Evolutionary conservation across 2,888 invertebrate species (phyloP).

Genomic region (Parnassius glacialis): DNA sequence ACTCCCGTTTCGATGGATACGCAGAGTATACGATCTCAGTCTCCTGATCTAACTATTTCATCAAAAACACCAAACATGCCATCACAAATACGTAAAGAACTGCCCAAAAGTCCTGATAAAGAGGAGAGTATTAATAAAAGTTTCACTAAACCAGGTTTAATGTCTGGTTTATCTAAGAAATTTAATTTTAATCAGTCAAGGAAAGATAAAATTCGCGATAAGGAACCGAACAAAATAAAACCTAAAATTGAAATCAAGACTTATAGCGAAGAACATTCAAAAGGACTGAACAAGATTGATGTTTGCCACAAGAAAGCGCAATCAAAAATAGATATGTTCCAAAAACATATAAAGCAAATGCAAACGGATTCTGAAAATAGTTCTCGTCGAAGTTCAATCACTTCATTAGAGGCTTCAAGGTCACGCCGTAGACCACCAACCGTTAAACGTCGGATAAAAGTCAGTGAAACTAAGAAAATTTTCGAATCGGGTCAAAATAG

Average conservation of each 20-base stretch:
- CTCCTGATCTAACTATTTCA: constrained; percentile 32
- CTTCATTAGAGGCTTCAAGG: constrained; percentile 49
- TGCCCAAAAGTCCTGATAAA: constrained; percentile 32
- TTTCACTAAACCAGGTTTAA: constrained; percentile 52
- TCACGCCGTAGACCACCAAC: constrained; percentile 22
- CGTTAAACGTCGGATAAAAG: constrained; percentile 37
- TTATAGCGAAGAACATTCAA: constrained; percentile 61
- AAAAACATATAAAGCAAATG: constrained; percentile 67
- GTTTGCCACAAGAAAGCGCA: constrained; percentile 72
- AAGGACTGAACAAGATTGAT: constrained; percentile 62
- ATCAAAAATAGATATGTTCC: constrained; percentile 73
- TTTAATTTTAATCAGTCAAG: constrained; percentile 65
- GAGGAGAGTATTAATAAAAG: constrained; percentile 30
- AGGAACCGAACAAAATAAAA: constrained; percentile 46
- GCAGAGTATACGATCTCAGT: constrained; percentile 10
- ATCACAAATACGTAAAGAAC: constrained; percentile 30
- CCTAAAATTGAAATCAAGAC: constrained; percentile 71
- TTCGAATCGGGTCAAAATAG: constrained; percentile 56
- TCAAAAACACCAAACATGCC: constrained; percentile 55
- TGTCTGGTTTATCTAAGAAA: constrained; percentile 62
- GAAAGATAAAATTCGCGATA: constrained; percentile 50
- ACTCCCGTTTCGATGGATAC: constrained; percentile 11
- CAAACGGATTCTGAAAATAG: constrained; percentile 68
- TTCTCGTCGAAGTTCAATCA: constrained; percentile 54
- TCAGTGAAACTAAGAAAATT: constrained; percentile 60